These are phyloP conservation scores for Lathronympha strigana DNA, from an alignment of 2,888 invertebrate genomes.

Conservation along the genomic window DNA sequence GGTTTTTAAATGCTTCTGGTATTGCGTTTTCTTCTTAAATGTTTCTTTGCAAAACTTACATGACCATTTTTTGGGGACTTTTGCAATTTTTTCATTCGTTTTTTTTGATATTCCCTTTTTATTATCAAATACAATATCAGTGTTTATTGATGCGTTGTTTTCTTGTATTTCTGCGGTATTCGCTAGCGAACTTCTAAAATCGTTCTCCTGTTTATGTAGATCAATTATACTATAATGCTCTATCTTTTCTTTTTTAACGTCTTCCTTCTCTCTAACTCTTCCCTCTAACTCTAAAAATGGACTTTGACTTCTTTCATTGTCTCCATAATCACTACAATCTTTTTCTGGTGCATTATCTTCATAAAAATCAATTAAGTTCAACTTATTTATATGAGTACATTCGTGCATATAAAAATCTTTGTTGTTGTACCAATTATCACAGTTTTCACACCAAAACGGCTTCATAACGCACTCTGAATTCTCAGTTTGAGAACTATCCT, in stretches of 20 bases:
- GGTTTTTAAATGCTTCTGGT: slow-evolving; percentile 9
- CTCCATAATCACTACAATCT: slow-evolving; percentile 17
- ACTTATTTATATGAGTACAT: slow-evolving; percentile 11
- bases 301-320: background rate
- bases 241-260: background rate
- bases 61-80: slow-evolving; percentile 15
- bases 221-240: background rate
- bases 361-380: background rate
- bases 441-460: slow-evolving; percentile 33
- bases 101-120: background rate
- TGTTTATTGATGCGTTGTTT: background rate
- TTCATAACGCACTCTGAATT: slow-evolving; percentile 8
- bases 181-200: background rate
- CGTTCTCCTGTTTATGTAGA: background rate
- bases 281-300: slow-evolving; percentile 2
- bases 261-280: background rate
- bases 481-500: background rate
- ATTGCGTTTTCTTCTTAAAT: slow-evolving; percentile 23
- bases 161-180: background rate
- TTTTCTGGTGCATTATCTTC: background rate
- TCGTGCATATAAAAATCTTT: slow-evolving; percentile 29
- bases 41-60: slow-evolving; percentile 16
- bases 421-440: slow-evolving; percentile 29
- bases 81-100: slow-evolving; percentile 1
- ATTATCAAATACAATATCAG: background rate